Conservation (phyloP, 2,888 invertebrate genomes). For the Cheilosia urbana region DNA sequence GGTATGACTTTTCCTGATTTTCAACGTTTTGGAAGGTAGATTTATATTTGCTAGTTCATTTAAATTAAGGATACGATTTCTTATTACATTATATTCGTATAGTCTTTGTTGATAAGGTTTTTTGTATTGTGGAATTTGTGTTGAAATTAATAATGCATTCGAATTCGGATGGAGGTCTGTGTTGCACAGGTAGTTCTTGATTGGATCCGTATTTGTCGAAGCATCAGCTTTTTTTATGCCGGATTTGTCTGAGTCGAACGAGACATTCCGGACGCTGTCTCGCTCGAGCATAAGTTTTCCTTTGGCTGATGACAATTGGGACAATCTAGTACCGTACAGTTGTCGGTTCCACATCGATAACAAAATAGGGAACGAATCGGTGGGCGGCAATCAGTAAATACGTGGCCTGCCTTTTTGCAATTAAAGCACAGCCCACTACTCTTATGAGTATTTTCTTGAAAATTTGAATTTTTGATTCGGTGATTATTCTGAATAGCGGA, state of each 20-base stretch:
- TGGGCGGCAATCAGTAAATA: background rate
- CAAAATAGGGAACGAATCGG: background rate
- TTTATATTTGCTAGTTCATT: too few species aligned
- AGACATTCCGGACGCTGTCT: background rate
- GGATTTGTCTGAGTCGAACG: background rate
- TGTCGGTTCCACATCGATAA: constrained; percentile 2
- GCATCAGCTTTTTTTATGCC: background rate
- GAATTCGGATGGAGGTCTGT: too few species aligned
- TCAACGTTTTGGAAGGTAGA: too few species aligned
- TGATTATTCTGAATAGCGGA: too few species aligned
- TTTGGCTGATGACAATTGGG: background rate
- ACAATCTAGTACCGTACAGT: constrained; percentile 1
- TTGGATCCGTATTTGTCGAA: background rate
- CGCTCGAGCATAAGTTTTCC: background rate
- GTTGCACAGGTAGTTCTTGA: rapidly evolving
- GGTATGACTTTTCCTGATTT: too few species aligned
- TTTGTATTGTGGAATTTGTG: too few species aligned
- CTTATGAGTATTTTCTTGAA: background rate
- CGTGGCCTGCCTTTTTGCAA: background rate
- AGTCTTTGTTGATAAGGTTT: too few species aligned
- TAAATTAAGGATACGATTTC: too few species aligned
- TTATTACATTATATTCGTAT: too few species aligned
- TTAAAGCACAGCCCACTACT: background rate
- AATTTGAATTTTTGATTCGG: too few species aligned
- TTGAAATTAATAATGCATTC: too few species aligned